Percentiles rank a stretch among this genome's conserved stretches.
Evolutionary conservation across 2,888 invertebrate species (phyloP).

Genomic region (Caenorhabditis japonica): DNA sequence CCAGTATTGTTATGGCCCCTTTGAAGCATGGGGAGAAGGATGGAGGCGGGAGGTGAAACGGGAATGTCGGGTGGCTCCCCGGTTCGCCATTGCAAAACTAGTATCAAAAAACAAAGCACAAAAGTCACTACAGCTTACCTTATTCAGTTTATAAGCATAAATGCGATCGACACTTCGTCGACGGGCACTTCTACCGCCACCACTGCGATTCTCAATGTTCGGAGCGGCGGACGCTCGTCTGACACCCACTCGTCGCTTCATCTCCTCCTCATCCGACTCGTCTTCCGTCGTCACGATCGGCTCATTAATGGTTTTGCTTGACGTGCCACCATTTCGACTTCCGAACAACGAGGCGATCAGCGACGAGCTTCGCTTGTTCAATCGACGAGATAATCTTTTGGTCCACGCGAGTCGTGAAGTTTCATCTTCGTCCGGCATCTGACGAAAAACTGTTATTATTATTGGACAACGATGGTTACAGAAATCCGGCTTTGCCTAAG

Average conservation of each 20-base stretch:
- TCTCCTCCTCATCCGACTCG: slow-evolving; percentile 30
- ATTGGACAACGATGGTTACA: too few relatives aligned
- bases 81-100: background rate
- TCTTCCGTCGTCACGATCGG: slow-evolving; percentile 32
- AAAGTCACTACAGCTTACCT: background rate
- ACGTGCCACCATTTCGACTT: slow-evolving; percentile 38
- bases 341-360: slow-evolving; percentile 47
- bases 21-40: too few relatives aligned
- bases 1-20: too few relatives aligned
- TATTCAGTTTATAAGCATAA: slow-evolving; percentile 39
- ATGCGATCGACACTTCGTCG: slow-evolving; percentile 45
- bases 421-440: slow-evolving; percentile 45
- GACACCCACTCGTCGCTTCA: slow-evolving; percentile 20
- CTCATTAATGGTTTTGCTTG: slow-evolving; percentile 35
- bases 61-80: background rate
- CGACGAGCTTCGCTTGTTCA: slow-evolving; percentile 45
- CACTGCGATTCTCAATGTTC: slow-evolving; percentile 28
- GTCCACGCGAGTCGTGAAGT: slow-evolving; percentile 46
- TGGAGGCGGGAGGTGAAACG: background rate
- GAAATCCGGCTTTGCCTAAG: too few relatives aligned
- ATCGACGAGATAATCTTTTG: slow-evolving; percentile 43
- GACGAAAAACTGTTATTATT: too few relatives aligned
- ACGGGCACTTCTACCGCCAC: slow-evolving; percentile 8
- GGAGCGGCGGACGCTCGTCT: slow-evolving; percentile 45
- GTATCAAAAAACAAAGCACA: background rate